Base-by-base conservation (phyloP, 1,140 invertebrate genomes). In the Cotesia vestalis region DNA sequence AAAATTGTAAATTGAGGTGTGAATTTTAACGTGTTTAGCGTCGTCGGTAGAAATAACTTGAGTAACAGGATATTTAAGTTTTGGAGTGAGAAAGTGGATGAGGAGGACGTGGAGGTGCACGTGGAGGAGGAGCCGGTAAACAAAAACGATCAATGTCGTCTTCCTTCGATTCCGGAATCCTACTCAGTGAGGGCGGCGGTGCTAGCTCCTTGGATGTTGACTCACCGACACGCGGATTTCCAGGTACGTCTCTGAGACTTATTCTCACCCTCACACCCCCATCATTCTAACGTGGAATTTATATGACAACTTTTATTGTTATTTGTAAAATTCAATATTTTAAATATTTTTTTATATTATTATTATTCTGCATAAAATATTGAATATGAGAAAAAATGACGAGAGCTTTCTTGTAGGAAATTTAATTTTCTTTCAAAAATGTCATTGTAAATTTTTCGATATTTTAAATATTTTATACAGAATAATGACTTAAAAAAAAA, bases 141-240 rank as follows among this genome's bases (percentile, higher is more conserved):
- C 57, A 59, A 63, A 52, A 52, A 53, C 53, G 66, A 73, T 75
- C 71, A 57, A 75, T 75, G 74, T 75, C 64, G 12, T 72, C 71
- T 53, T 72, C 74, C 66, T 73, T 75, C 66, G 74, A 75, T 75
- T 75, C 74, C 57, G 74, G 74, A 38, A 75, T 75, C 68, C 71
- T 75, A 71, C 69, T 75, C 68, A 75, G 74, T 52, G 74, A 75
- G 69, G 71, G 71, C 36, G 72, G 74, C 59, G 66, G 71, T 64
- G 71, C 71, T 57, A 62, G 62, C 60, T 73, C 74, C 46, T 63
- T 75, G 74, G 74, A 75, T 73, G 71, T 75, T 38, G 74, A 75
- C 71, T 75, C 74, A 55, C 71, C 74, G 36, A 72, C 71, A 11
- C 74, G 71, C 40, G 74, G 71, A 61, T 75, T 57, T 36, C 52